Percentiles rank a stretch among this genome's conserved stretches.
These are phyloP conservation scores for Vulpes vulpes DNA, from an alignment of 2,113 vertebrate genomes.

Conservation along the genomic window DNA sequence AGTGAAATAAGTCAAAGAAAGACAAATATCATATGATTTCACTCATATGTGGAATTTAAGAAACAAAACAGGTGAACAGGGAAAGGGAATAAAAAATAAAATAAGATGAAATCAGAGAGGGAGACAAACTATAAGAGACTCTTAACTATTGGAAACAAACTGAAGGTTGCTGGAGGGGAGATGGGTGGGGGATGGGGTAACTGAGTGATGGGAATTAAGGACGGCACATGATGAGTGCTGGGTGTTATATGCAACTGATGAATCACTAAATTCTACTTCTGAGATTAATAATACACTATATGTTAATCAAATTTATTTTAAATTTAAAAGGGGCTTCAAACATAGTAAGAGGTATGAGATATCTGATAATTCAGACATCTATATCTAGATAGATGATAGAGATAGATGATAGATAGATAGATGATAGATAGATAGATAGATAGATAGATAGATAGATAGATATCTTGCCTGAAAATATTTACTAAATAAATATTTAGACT, in stretches of 20 bases:
- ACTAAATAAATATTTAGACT: background rate
- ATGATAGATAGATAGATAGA: background rate
- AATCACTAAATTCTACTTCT: background rate
- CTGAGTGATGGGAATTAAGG: background rate
- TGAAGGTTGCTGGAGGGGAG: background rate
- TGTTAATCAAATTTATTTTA: background rate
- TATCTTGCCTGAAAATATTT: background rate
- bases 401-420: background rate
- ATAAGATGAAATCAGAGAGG: background rate
- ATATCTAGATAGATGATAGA: background rate
- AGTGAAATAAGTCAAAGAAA: background rate
- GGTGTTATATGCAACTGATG: background rate
- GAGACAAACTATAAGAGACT: background rate
- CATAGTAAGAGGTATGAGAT: background rate
- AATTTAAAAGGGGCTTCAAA: background rate
- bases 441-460: background rate
- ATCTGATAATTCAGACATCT: background rate
- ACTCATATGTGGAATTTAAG: background rate
- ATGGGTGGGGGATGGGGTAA: background rate
- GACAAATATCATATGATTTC: background rate
- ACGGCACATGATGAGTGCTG: background rate
- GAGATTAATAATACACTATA: background rate
- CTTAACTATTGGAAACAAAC: background rate
- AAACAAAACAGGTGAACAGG: background rate
- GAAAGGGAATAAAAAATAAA: background rate